Evolutionary conservation across 2,888 invertebrate genomes (phyloP), one percentile per base, ranked within the genome.

Genomic region (Caenorhabditis sinica): DNA sequence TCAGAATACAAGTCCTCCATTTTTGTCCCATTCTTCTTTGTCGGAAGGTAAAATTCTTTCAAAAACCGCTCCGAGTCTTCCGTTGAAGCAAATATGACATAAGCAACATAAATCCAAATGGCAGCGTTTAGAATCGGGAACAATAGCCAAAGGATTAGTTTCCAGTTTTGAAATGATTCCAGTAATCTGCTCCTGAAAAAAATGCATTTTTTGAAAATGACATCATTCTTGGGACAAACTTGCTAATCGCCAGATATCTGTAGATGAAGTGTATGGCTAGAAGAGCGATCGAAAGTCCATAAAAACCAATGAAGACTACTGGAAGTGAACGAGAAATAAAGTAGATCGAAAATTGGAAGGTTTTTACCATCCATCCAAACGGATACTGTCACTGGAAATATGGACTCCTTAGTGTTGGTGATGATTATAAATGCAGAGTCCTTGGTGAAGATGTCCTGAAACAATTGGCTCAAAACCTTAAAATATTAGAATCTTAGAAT

Each of bases 21-120:
- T n/a, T 17, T 25, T 43, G 65, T 40, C n/a, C 17, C 30, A 63
- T 53, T 65, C 2, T 51, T 40, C 2, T 28, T 56, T 3, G 33
- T 40, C 0, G 65, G 60, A 13, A 40, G 4, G 28, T 74, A 74
- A 28, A 36, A 51, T 28, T 51, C 28, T 51, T n/a, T 53, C 20
- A 74, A 17, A 56, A 74, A 74, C n/a, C 74, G 15, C 53, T 74
- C 40, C 25, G 74, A 74, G 28, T 74, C 63, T 40, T 74, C 74
- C 15, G 49, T 74, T 2, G 63, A 36, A 4, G 28, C 36, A 17
- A 74, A 61, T 13, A 74, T 74, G 1, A 63, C 65, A 40, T 51
- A 63, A 1, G 53, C 53, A n/a, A 40, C 63, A 25, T 60, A 74
- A 30, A 36, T 53, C 74, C 74, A 74, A 13, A 65, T 36, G 6